Evolutionary conservation across 1,140 invertebrate species (phyloP).

Genomic region (Drosophila fuyamai): DNA sequence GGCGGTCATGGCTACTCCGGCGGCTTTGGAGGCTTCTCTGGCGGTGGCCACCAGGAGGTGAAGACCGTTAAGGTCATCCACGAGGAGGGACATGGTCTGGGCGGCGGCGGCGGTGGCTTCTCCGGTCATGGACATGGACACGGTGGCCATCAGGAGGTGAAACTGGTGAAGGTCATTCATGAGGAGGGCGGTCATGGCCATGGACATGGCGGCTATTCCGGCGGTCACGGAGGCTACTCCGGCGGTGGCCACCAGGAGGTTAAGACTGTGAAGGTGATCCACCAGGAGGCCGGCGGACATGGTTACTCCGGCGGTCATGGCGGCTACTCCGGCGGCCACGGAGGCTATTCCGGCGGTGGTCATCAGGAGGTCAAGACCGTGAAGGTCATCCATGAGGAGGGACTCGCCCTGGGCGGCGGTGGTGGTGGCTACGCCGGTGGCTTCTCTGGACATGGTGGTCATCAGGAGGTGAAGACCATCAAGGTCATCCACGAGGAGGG

Average conservation of each 20-base stretch:
- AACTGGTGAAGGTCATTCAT: conserved; percentile 64
- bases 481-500: conserved; percentile 77
- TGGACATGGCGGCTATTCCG: conserved; percentile 22
- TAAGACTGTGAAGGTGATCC: conserved; percentile 65
- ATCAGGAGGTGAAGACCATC: conserved; percentile 67
- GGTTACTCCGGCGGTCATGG: conserved; percentile 27
- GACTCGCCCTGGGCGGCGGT: conserved; percentile 47
- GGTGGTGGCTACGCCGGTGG: conserved; percentile 23
- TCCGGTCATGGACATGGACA: conserved; percentile 36
- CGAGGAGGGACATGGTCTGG: conserved; percentile 49
- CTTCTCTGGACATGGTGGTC: conserved; percentile 47
- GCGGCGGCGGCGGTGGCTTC: conserved; percentile 47
- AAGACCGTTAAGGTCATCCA: conserved; percentile 73
- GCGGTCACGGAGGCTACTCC: conserved; percentile 2
- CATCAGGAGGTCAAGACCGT: conserved; percentile 70
- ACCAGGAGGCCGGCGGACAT: conserved; percentile 43
- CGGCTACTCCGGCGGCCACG: conserved; percentile 22
- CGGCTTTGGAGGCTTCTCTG: conserved; percentile 23
- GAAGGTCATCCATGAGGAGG: conserved; percentile 65
- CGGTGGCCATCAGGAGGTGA: conserved; percentile 58
- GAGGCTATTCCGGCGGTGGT: conserved; percentile 23
- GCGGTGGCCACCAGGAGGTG: conserved; percentile 55
- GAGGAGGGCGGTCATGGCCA: conserved; percentile 42
- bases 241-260: conserved; percentile 44
- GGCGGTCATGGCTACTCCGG: conserved; percentile 17